Percentiles rank a stretch among this genome's conserved stretches.
Evolutionary conservation across 2,888 invertebrate genomes (phyloP).

Genomic region (Microplitis manilae): DNA sequence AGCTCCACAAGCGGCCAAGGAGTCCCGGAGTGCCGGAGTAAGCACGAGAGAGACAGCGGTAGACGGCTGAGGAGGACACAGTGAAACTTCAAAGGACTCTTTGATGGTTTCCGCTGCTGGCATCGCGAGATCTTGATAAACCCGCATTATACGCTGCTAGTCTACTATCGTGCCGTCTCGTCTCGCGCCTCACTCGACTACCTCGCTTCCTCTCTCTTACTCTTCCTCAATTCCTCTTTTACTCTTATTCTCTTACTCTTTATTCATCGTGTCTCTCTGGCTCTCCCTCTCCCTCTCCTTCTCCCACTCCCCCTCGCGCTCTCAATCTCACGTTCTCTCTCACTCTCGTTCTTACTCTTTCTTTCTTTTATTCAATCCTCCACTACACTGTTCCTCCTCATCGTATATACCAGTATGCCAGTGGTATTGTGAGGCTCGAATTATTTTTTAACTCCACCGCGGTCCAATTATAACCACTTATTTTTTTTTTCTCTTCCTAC

Average conservation of each 20-base stretch:
- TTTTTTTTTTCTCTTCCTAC: background rate
- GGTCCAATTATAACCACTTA: slow-evolving; percentile 5
- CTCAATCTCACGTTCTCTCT: slow-evolving; percentile 22
- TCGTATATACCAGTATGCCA: background rate
- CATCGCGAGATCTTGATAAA: slow-evolving; percentile 69
- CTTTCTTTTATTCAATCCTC: background rate
- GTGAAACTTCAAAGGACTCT: slow-evolving; percentile 69
- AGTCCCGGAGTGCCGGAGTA: slow-evolving; percentile 17
- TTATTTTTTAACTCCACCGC: slow-evolving; percentile 9
- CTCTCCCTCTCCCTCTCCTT: slow-evolving; percentile 56
- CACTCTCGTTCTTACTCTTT: background rate
- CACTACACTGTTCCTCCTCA: background rate
- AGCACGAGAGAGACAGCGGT: slow-evolving; percentile 51
- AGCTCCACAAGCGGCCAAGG: slow-evolving; percentile 36
- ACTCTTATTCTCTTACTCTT: background rate
- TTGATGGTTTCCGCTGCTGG: slow-evolving; percentile 69
- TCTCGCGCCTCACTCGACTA: slow-evolving; percentile 44
- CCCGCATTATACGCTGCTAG: slow-evolving; percentile 65
- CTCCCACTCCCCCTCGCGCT: slow-evolving; percentile 31
- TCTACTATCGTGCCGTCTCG: slow-evolving; percentile 53
- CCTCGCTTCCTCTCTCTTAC: slow-evolving; percentile 35
- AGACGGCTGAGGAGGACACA: slow-evolving; percentile 62
- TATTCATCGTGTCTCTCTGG: background rate
- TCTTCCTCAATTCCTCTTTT: slow-evolving; percentile 12
- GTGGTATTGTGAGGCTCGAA: slow-evolving; percentile 4